phyloP scores from a whole-genome alignment of 1,140 invertebrate genomes.

The Glomeris maerens region DNA sequence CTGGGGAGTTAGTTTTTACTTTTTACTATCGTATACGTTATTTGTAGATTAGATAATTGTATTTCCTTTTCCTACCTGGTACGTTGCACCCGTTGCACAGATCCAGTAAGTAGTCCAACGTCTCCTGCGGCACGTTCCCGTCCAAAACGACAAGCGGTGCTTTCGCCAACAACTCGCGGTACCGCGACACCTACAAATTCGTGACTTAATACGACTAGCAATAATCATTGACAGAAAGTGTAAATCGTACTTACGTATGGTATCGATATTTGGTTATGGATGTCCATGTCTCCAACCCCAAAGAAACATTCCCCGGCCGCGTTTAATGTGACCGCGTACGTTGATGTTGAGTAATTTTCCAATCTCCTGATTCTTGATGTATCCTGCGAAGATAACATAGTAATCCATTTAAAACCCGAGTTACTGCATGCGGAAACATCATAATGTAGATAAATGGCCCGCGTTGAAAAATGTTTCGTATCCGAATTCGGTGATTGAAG shows the following conservation, averaged over 20 bases:
- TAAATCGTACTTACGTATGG: conserved; percentile 31
- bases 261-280: conserved; percentile 53
- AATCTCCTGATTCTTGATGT: conserved; percentile 28
- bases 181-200: conserved; percentile 34
- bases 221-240: neutral
- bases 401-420: neutral
- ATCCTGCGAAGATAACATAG: conserved; percentile 25
- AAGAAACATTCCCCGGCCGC: conserved; percentile 55
- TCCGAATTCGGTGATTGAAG: too few relatives aligned
- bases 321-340: conserved; percentile 58
- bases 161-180: conserved; percentile 37
- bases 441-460: too few relatives aligned
- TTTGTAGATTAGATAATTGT: conserved; percentile 21
- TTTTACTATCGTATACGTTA: conserved; percentile 10
- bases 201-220: neutral
- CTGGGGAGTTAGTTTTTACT: conserved; percentile 11
- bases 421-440: too few relatives aligned
- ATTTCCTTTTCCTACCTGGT: conserved; percentile 34
- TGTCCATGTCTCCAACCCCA: conserved; percentile 67
- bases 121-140: conserved; percentile 53
- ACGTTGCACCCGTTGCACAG: conserved; percentile 43
- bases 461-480: too few relatives aligned
- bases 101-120: conserved; percentile 47
- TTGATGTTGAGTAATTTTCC: conserved; percentile 41
- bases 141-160: conserved; percentile 63